phyloP scores from a whole-genome alignment of 2,888 invertebrate genomes.

The Acanthosepion esculentum region DNA sequence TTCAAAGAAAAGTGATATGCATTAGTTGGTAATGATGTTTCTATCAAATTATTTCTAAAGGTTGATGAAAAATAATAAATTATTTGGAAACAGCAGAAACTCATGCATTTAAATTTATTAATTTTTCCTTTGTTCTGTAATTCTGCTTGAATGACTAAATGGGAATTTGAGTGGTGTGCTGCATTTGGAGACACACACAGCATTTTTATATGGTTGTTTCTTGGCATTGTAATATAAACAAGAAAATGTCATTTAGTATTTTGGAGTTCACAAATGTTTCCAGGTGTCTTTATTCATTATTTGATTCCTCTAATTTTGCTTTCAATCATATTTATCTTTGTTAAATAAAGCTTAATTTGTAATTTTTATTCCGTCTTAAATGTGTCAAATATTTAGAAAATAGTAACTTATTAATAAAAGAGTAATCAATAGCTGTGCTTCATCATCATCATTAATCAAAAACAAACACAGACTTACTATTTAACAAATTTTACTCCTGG shows the following conservation, averaged over 20 bases:
- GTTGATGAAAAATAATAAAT: no score
- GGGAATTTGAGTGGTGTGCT: background rate
- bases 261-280: background rate
- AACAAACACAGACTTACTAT: no score
- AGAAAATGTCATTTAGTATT: background rate
- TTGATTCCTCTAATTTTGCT: background rate
- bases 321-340: background rate
- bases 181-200: background rate
- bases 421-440: no score
- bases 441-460: no score
- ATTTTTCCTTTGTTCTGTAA: background rate
- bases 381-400: no score
- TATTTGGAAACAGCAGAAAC: no score
- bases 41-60: no score
- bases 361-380: no score
- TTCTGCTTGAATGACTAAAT: background rate
- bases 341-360: background rate
- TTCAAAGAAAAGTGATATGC: no score
- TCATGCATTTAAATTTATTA: background rate
- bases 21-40: no score
- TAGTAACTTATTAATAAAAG: no score
- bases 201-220: background rate
- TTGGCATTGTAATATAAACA: background rate
- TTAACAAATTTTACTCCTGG: no score
- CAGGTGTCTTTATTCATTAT: background rate